phyloP scores from a whole-genome alignment of 2,797 vertebrate genomes.

The Anguilla obscura region DNA sequence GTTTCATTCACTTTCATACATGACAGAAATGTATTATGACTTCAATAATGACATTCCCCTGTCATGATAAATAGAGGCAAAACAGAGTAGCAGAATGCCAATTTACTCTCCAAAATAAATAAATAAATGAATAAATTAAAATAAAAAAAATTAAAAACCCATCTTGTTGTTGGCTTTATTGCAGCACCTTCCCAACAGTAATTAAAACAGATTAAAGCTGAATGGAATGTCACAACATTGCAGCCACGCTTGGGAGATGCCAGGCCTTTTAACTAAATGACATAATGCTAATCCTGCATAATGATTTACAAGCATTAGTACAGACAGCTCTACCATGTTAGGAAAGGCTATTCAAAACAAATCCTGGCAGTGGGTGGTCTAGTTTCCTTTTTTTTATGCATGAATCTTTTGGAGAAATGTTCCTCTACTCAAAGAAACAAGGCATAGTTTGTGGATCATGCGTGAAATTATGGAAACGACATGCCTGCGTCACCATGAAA shows the following conservation, averaged over 20 bases:
- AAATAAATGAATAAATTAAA: background rate
- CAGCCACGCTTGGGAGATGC: background rate
- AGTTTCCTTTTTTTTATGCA: background rate
- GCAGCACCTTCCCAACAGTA: background rate
- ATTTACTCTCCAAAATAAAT: background rate
- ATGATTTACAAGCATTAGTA: slow-evolving; percentile 1
- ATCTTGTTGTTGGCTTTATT: background rate
- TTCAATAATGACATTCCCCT: background rate
- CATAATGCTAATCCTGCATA: slow-evolving; percentile 18
- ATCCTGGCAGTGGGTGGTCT: background rate
- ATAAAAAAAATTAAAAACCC: background rate
- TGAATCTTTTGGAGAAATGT: background rate
- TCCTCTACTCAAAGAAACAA: background rate
- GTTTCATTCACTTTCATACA: background rate
- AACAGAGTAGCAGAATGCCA: background rate
- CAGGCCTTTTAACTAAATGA: slow-evolving; percentile 20
- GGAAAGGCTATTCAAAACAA: slow-evolving; percentile 2
- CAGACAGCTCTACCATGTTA: background rate
- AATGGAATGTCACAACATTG: slow-evolving; percentile 1
- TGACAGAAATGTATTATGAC: background rate
- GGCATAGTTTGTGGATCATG: background rate
- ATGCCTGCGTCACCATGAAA: background rate
- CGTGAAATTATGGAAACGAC: background rate
- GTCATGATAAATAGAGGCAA: background rate
- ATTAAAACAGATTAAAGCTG: slow-evolving; percentile 11